Evolutionary conservation across 2,113 vertebrate species (phyloP).

Genomic region (Anguilla rostrata): DNA sequence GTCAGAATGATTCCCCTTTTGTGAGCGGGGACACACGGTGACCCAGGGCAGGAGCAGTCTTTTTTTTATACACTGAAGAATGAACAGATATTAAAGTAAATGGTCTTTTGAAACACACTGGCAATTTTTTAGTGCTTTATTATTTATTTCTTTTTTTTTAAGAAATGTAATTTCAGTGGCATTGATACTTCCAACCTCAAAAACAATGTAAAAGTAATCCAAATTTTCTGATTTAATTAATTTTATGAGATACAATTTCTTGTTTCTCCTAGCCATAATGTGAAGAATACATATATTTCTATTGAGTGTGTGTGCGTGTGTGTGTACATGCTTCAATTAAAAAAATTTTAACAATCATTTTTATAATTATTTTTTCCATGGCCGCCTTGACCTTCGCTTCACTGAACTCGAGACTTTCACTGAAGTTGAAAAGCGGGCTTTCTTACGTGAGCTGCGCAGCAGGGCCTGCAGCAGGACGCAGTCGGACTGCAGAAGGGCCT

Average conservation of each 20-base stretch:
- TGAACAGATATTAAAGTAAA: neutral
- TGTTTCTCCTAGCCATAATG: neutral
- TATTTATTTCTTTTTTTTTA: neutral
- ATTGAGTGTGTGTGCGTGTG: too few species aligned
- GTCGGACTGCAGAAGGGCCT: constrained; percentile 76
- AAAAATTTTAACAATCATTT: too few species aligned
- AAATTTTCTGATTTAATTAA: neutral
- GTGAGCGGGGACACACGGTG: neutral
- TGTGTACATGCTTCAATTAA: too few species aligned
- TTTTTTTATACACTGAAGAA: neutral
- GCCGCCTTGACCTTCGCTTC: too few species aligned
- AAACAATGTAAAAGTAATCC: constrained; percentile 28
- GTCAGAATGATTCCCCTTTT: neutral
- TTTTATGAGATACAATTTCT: neutral
- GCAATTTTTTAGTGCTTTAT: neutral
- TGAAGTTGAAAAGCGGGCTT: neutral
- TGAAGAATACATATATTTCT: too few species aligned
- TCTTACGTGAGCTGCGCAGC: constrained; percentile 84
- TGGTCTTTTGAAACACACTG: neutral
- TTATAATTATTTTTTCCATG: too few species aligned
- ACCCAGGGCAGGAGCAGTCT: neutral
- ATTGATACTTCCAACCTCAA: neutral
- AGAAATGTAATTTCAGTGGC: neutral
- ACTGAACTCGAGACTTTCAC: too few species aligned
- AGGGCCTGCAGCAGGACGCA: constrained; percentile 83